Evolutionary conservation across 1,140 invertebrate species (phyloP).

Genomic region (Zaprionus taronus): DNA sequence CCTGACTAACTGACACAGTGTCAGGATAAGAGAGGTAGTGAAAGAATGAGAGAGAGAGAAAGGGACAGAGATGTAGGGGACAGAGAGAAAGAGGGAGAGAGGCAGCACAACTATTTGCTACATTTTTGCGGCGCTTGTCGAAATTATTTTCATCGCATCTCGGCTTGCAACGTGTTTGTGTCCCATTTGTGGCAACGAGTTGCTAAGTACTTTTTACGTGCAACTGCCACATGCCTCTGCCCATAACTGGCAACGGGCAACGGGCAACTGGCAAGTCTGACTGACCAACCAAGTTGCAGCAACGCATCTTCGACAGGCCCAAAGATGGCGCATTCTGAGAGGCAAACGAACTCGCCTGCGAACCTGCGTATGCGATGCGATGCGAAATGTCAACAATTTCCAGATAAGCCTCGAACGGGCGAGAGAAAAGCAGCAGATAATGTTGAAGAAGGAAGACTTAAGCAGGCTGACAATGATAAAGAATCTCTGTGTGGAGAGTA

Average conservation of each 20-base stretch:
- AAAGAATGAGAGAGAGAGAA: not conserved
- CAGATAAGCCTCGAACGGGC: not conserved
- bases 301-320: not conserved
- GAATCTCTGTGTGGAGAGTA: not conserved
- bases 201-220: slow-evolving; percentile 38
- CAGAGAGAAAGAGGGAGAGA: not conserved
- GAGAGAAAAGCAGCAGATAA: not conserved
- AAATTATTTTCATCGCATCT: slow-evolving; percentile 44
- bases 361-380: not conserved
- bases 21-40: not conserved
- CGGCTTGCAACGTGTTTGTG: slow-evolving; percentile 63
- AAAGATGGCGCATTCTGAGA: slow-evolving; percentile 1
- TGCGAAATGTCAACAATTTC: slow-evolving; percentile 10
- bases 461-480: not conserved
- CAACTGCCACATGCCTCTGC: slow-evolving; percentile 25
- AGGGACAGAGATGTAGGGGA: not conserved
- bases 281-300: slow-evolving; percentile 16
- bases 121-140: slow-evolving; percentile 42
- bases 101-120: slow-evolving; percentile 49
- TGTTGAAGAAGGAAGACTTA: not conserved
- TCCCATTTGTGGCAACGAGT: slow-evolving; percentile 60
- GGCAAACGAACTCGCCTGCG: not conserved
- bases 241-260: slow-evolving; percentile 39
- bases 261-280: slow-evolving; percentile 20
- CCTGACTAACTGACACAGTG: slow-evolving; percentile 4